These are phyloP conservation scores for Schizaphis graminum DNA, from an alignment of 2,888 invertebrate genomes.

Conservation along the genomic window DNA sequence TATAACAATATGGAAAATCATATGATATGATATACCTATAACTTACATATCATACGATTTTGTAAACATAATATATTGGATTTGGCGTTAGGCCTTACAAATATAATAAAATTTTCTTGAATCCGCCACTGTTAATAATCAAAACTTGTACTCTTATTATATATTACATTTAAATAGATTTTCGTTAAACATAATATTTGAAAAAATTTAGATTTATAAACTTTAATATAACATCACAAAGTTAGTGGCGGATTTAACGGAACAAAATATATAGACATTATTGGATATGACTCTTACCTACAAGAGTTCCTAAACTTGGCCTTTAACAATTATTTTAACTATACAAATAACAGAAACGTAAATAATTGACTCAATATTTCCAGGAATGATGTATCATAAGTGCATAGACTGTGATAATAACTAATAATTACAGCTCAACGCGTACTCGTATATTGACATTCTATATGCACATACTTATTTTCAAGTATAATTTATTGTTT, in stretches of 20 bases:
- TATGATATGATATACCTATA: too few species aligned
- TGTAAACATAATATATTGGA: too few species aligned
- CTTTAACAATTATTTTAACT: not conserved
- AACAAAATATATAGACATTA: not conserved
- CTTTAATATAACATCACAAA: not conserved
- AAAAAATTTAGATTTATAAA: not conserved
- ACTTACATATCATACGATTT: too few species aligned
- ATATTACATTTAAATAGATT: not conserved
- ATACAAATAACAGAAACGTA: not conserved
- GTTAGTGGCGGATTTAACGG: not conserved
- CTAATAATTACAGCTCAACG: not conserved
- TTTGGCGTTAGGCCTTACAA: too few species aligned
- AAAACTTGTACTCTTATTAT: not conserved
- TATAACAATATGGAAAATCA: too few species aligned
- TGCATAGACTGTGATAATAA: not conserved
- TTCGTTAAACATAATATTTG: not conserved
- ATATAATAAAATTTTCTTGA: too few species aligned
- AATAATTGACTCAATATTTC: not conserved
- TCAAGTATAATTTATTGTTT: not conserved
- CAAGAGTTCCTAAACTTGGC: not conserved
- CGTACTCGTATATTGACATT: not conserved
- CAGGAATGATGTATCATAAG: not conserved
- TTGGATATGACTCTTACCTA: not conserved
- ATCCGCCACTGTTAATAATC: not conserved
- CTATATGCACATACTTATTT: not conserved